Base-by-base conservation (phyloP, 2,113 vertebrate genomes). In the Australoheros scitulus region DNA sequence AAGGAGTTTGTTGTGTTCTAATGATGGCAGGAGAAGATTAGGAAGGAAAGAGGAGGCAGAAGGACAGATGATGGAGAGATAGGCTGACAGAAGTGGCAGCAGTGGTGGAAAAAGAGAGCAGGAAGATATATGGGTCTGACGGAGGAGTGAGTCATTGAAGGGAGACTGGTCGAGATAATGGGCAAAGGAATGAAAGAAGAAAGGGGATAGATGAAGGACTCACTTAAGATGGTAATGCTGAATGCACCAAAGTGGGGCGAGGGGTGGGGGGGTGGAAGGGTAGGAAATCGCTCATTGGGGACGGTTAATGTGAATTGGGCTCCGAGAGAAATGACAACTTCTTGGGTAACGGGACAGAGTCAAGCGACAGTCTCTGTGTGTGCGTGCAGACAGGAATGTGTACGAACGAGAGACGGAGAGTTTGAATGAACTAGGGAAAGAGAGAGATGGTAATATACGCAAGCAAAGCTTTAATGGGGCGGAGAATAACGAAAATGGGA, bases 151-250 rank as follows among this genome's bases (percentile, higher is more conserved):
- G 87, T 94, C 93, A 95, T 92, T 87, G 93, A 88, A 91, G 91
- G 87, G 90, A 92, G 91, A 90, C 91, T 82, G 77, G 82, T 76
- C 22, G 65, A 93, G 93, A 94, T 94, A 94, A 94, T 94, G 94
- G 90, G 82, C 75, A 89, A 90, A 92, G 88, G 84, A 92, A 90
- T 87, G 91, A 91, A 88, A 84, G 68, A 91, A 91, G 89, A 91
- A 90, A 86, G 84, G 70, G 89, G 89, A 87, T 93, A 89, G 93
- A 94, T 93, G 92, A 93, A 94, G 89, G 86, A 92, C 91, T 94
- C 94, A 92, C 93, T 95, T 93, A 92, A 90, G 91, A 94, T 93
- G 92, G 93, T 92, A 92, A 95, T 94, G 92, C 87, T 24, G 64
- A 90, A 92, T 82, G 85, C 84, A 89, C 79, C 83, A 83, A 79